Percentiles rank a stretch among this genome's conserved stretches.
phyloP scores from a whole-genome alignment of 1,140 invertebrate genomes.

The Zaprionus tsacasi region DNA sequence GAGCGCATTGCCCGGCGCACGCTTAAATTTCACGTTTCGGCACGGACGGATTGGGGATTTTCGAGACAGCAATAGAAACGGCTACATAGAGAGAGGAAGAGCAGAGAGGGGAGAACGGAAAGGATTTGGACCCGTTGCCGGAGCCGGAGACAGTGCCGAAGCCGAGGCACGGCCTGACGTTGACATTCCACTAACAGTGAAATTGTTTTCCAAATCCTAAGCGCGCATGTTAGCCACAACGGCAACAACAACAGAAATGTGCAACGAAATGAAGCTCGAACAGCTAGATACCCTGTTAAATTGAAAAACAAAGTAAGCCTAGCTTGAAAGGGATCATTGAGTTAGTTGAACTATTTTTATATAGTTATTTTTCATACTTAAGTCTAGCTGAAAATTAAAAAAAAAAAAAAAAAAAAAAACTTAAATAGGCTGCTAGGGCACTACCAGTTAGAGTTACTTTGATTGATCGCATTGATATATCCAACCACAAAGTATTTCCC shows the following conservation, averaged over 20 bases:
- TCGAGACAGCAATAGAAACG: not conserved
- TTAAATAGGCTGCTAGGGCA: too few relatives aligned
- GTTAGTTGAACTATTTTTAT: too few relatives aligned
- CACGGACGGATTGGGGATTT: conserved; percentile 31
- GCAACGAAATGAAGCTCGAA: not conserved
- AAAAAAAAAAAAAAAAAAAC: too few relatives aligned
- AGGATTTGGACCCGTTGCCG: not conserved
- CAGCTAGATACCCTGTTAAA: not conserved
- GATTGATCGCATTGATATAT: not conserved
- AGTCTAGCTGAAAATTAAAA: too few relatives aligned
- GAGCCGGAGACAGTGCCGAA: conserved; percentile 9
- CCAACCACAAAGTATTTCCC: too few relatives aligned
- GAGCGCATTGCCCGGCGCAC: conserved; percentile 53
- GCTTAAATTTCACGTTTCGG: conserved; percentile 69
- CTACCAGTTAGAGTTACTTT: too few relatives aligned
- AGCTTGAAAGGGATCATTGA: too few relatives aligned
- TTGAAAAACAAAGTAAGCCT: not conserved
- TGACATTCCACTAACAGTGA: conserved; percentile 81
- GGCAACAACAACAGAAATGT: conserved; percentile 32
- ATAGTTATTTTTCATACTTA: too few relatives aligned
- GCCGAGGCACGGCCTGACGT: conserved; percentile 59
- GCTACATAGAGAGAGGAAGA: conserved; percentile 7
- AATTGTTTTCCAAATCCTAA: conserved; percentile 81
- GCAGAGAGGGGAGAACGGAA: not conserved
- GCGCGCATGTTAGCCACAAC: conserved; percentile 77